Conservation (phyloP, 1,140 invertebrate species). For the Epicauta chinensis region DNA sequence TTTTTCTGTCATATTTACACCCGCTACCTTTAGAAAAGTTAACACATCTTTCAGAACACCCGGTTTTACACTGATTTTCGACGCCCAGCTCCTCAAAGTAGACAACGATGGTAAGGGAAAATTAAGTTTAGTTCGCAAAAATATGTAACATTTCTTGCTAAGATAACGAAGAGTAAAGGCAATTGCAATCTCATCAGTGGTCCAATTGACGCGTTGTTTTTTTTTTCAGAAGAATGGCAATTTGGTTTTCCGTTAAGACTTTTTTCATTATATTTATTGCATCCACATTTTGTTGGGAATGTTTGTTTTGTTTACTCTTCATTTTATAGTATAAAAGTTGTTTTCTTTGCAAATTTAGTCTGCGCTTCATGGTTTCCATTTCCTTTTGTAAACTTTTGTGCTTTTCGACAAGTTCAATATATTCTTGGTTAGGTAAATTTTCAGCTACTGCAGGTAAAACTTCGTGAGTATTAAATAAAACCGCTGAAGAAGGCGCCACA, state of each 20-base stretch:
- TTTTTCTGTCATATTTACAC: conserved; percentile 7
- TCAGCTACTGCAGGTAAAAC: too few relatives aligned
- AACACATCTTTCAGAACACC: conserved; percentile 23
- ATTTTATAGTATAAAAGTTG: too few relatives aligned
- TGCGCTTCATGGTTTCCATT: too few relatives aligned
- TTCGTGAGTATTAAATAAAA: too few relatives aligned
- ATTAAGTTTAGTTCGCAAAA: conserved; percentile 14
- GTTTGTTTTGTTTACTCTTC: too few relatives aligned
- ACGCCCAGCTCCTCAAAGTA: conserved; percentile 21
- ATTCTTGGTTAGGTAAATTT: too few relatives aligned
- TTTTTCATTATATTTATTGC: not conserved
- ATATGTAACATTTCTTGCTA: conserved; percentile 20
- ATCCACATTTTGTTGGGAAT: too few relatives aligned
- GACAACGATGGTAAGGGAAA: conserved; percentile 21
- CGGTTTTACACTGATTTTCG: conserved; percentile 13
- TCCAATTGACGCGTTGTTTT: conserved; percentile 8
- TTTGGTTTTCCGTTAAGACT: conserved; percentile 9
- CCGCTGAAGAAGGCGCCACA: too few relatives aligned
- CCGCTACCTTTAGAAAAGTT: conserved; percentile 17
- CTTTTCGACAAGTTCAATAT: too few relatives aligned
- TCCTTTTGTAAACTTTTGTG: too few relatives aligned
- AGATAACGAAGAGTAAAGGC: conserved; percentile 22
- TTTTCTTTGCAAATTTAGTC: too few relatives aligned
- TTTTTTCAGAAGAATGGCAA: not conserved
- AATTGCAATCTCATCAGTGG: conserved; percentile 2